phyloP scores from a whole-genome alignment of 1,140 invertebrate genomes.

The Paralvinella palmiformis region DNA sequence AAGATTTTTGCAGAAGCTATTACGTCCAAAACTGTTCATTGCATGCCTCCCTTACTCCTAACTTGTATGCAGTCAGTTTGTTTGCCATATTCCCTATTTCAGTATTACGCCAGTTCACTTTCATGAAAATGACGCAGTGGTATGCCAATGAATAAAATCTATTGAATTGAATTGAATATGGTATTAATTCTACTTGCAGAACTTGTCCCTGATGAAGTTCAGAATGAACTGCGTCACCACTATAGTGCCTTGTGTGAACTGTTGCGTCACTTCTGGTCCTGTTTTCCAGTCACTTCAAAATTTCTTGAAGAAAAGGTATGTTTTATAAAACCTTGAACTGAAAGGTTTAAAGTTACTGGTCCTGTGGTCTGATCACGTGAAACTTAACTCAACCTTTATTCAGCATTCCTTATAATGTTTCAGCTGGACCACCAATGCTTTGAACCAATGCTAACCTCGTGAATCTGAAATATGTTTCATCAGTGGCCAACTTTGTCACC shows the following conservation, averaged over 20 bases:
- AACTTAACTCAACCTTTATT: neutral
- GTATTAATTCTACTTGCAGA: conserved; percentile 55
- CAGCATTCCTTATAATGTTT: neutral
- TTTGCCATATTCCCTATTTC: no score
- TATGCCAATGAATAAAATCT: neutral
- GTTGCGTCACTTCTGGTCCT: conserved; percentile 86
- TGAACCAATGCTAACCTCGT: neutral
- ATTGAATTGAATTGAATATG: conserved; percentile 47
- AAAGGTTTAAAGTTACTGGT: no score
- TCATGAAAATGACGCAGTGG: no score
- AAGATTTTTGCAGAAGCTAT: no score
- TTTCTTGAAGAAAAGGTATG: conserved; percentile 70
- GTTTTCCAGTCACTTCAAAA: conserved; percentile 79
- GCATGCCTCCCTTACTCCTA: no score
- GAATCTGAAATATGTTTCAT: neutral
- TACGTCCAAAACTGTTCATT: no score
- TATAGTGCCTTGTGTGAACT: conserved; percentile 82
- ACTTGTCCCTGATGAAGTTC: conserved; percentile 60
- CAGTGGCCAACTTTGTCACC: neutral
- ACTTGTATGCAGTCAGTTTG: no score
- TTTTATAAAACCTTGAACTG: neutral
- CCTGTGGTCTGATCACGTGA: neutral
- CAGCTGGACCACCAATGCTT: neutral
- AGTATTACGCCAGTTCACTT: no score
- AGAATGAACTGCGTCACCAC: conserved; percentile 66